These are phyloP conservation scores for Drosophila putrida DNA, from an alignment of 2,888 invertebrate genomes.

Conservation along the genomic window DNA sequence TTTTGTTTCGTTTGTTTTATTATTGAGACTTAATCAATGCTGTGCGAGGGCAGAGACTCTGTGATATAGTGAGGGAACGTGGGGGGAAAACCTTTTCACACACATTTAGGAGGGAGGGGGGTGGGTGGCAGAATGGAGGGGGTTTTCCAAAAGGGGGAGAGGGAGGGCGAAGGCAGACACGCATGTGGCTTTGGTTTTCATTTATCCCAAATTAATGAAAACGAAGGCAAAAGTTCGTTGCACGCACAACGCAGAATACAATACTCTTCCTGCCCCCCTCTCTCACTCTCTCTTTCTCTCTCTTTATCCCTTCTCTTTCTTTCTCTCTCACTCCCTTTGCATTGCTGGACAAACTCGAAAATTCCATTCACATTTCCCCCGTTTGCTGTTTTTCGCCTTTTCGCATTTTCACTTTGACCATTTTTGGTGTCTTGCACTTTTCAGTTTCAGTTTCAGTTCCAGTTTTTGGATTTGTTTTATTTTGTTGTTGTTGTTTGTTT, in stretches of 20 bases:
- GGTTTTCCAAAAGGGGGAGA: neutral
- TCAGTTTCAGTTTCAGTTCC: constrained; percentile 28
- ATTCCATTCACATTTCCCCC: constrained; percentile 19
- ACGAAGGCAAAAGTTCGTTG: constrained; percentile 63
- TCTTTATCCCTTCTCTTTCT: neutral
- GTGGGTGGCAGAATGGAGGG: neutral
- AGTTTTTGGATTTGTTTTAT: constrained; percentile 6
- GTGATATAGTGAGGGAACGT: too few species aligned
- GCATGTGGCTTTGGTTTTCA: constrained; percentile 81
- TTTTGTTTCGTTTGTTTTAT: constrained; percentile 67
- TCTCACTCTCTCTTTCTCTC: neutral
- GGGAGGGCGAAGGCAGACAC: constrained; percentile 47
- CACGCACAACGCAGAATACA: constrained; percentile 36
- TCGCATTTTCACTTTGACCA: constrained; percentile 26
- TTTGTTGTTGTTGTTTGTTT: constrained; percentile 31
- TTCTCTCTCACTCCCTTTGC: neutral
- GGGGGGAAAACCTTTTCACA: constrained; percentile 45
- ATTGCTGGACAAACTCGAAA: constrained; percentile 19
- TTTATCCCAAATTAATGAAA: constrained; percentile 85
- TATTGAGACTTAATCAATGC: constrained; percentile 70
- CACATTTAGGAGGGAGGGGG: constrained; percentile 16
- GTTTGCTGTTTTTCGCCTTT: constrained; percentile 2
- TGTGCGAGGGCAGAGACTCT: neutral
- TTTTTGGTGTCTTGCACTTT: constrained; percentile 59
- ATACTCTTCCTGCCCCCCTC: neutral